Conservation (phyloP, 2,888 invertebrate genomes). For the Euphydryas editha region DNA sequence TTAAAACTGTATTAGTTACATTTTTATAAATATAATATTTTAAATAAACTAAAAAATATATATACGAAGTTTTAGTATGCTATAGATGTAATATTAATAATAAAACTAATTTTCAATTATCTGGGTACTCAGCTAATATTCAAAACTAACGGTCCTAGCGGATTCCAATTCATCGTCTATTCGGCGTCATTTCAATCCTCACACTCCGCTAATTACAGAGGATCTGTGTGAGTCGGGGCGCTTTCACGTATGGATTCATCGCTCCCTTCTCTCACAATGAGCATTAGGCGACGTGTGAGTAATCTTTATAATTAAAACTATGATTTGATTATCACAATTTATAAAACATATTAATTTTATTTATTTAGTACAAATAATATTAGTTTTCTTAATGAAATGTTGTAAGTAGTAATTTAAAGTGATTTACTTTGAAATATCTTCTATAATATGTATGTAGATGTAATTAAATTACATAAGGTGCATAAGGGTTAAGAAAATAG, state of each 20-base stretch:
- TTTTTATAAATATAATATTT: background rate
- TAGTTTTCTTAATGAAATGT: too few species aligned
- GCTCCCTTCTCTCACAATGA: background rate
- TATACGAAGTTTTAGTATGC: background rate
- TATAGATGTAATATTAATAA: background rate
- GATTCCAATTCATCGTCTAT: slow-evolving; percentile 10
- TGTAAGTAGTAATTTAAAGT: too few species aligned
- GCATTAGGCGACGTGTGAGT: background rate
- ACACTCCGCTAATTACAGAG: slow-evolving; percentile 22
- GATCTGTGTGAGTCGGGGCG: slow-evolving; percentile 9
- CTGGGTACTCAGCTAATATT: background rate
- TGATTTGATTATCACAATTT: too few species aligned
- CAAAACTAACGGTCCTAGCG: background rate
- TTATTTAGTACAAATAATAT: too few species aligned
- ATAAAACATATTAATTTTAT: too few species aligned
- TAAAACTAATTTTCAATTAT: background rate
- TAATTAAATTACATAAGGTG: too few species aligned
- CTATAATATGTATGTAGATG: too few species aligned
- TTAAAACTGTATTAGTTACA: too few species aligned
- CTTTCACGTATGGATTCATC: slow-evolving; percentile 9
- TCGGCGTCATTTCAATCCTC: slow-evolving; percentile 11
- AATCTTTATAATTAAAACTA: background rate
- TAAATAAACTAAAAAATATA: background rate
- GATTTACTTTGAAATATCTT: too few species aligned
- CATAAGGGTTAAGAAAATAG: too few species aligned